Conservation (phyloP, 2,888 invertebrate genomes). For the Pantelozetes paolii region DNA sequence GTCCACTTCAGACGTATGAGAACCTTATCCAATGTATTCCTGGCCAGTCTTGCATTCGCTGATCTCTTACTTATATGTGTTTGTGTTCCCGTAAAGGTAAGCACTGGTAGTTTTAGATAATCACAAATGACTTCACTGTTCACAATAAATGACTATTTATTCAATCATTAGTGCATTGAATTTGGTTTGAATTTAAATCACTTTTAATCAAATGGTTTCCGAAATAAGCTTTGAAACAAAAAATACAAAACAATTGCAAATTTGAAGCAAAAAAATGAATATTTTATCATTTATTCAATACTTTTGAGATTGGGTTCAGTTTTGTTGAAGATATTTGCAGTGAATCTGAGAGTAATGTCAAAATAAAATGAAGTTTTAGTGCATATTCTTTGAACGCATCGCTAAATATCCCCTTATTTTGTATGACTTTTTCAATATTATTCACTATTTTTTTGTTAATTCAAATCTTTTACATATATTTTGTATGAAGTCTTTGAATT, state of each 20-base stretch:
- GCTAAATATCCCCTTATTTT: not conserved
- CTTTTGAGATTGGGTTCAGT: too few species aligned
- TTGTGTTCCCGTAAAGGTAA: conserved; percentile 69
- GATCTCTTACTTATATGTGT: conserved; percentile 65
- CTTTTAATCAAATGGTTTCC: too few species aligned
- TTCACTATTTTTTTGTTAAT: not conserved
- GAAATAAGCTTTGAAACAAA: too few species aligned
- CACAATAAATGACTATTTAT: too few species aligned
- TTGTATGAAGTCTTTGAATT: too few species aligned
- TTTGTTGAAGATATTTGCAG: too few species aligned
- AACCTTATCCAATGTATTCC: conserved; percentile 62
- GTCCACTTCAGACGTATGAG: conserved; percentile 58
- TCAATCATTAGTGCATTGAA: too few species aligned
- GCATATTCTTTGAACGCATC: not conserved
- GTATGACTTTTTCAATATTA: not conserved
- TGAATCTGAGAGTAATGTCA: not conserved
- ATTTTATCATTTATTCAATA: not conserved
- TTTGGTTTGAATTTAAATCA: too few species aligned
- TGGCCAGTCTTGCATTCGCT: conserved; percentile 65
- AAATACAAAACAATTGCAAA: too few species aligned
- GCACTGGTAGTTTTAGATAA: too few species aligned
- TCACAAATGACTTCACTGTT: too few species aligned
- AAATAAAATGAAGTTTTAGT: not conserved
- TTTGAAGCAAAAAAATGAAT: too few species aligned
- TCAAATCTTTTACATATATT: not conserved